A percentile compares a stretch with the other conserved stretches of the same genome.
Conservation (phyloP, 2,888 invertebrate species). For the Lithophane leautieri region DNA sequence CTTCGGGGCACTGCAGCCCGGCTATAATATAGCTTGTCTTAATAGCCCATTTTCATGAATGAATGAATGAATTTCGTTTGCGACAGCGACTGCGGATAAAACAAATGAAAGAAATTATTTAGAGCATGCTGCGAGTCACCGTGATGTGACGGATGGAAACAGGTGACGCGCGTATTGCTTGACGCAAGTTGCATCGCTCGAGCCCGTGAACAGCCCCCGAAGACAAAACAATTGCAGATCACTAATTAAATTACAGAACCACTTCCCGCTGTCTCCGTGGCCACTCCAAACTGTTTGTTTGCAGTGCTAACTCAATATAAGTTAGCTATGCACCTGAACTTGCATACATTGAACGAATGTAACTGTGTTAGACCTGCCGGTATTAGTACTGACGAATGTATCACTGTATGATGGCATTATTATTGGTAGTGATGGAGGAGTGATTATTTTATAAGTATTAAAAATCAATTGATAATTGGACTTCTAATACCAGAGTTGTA, state of each 20-base stretch:
- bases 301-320: constrained; percentile 43
- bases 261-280: constrained; percentile 29
- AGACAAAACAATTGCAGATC: constrained; percentile 14
- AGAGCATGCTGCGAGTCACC: background rate
- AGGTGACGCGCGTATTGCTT: background rate
- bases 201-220: too few species aligned
- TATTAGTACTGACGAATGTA: background rate
- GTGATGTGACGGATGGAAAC: too few species aligned
- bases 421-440: background rate
- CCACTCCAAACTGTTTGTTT: constrained; percentile 35
- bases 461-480: background rate
- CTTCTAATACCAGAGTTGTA: background rate
- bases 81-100: background rate
- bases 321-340: constrained; percentile 29
- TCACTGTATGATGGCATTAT: background rate
- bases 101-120: background rate
- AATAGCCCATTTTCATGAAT: background rate
- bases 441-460: too few species aligned
- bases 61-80: too few species aligned
- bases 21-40: background rate
- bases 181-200: background rate
- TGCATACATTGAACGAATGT: constrained; percentile 23
- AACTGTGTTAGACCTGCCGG: background rate
- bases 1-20: too few species aligned
- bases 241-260: constrained; percentile 37